phyloP scores from a whole-genome alignment of 2,797 vertebrate genomes.

The Scleropages formosus region DNA sequence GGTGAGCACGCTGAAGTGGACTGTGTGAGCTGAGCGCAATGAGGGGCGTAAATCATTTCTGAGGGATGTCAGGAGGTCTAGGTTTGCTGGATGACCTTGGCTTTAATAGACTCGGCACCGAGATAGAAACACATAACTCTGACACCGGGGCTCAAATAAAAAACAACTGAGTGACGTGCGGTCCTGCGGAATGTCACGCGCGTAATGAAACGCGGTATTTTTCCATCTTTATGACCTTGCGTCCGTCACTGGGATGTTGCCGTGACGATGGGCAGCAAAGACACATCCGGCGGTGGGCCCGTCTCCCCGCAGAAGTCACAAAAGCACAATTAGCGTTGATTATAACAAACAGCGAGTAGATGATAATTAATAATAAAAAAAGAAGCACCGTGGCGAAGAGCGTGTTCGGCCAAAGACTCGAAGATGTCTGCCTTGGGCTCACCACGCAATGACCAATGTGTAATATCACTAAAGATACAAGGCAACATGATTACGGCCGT shows the following conservation, averaged over 20 bases:
- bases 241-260: conserved; percentile 2
- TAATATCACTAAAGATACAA: conserved; percentile 36
- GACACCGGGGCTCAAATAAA: background rate
- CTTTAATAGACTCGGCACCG: conserved; percentile 12
- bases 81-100: conserved; percentile 1
- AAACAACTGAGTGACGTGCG: conserved; percentile 3
- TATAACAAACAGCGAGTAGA: background rate
- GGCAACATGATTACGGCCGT: conserved; percentile 25
- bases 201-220: conserved; percentile 22
- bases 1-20: too few relatives aligned
- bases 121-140: background rate
- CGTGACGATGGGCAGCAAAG: background rate
- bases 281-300: background rate
- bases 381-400: too few relatives aligned
- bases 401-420: too few relatives aligned
- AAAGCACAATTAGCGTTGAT: conserved; percentile 11
- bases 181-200: background rate
- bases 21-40: background rate
- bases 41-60: background rate
- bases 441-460: conserved; percentile 18
- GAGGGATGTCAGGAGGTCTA: background rate
- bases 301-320: background rate
- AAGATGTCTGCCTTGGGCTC: too few relatives aligned
- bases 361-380: too few relatives aligned
- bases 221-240: conserved; percentile 12